These are phyloP conservation scores for Lasioglossum figueresi DNA, from an alignment of 2,888 invertebrate species.

Conservation along the genomic window DNA sequence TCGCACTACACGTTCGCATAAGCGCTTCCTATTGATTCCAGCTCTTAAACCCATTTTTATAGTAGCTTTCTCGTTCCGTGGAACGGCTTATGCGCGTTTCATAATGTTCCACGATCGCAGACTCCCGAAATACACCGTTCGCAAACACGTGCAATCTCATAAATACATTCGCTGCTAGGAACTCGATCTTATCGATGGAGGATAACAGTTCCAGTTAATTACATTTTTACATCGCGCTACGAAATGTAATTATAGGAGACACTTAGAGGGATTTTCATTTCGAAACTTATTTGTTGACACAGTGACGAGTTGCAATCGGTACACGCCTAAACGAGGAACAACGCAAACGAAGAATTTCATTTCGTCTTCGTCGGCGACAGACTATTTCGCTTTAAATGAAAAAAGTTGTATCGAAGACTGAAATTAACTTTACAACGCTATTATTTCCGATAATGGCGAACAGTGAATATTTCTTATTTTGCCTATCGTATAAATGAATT, in stretches of 20 bases:
- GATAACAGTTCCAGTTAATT: background rate
- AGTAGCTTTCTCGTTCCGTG: background rate
- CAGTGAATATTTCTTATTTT: slow-evolving; percentile 5
- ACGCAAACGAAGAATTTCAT: slow-evolving; percentile 19
- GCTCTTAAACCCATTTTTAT: background rate
- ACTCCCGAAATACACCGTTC: background rate
- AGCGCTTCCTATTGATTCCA: slow-evolving; percentile 1
- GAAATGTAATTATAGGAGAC: slow-evolving; percentile 11
- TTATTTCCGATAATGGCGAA: slow-evolving; percentile 15
- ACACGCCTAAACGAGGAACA: background rate
- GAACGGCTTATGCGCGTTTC: background rate
- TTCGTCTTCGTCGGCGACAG: background rate
- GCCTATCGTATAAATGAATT: background rate
- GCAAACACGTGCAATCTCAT: background rate
- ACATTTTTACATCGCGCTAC: background rate
- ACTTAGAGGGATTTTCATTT: slow-evolving; percentile 12
- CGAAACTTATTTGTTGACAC: slow-evolving; percentile 8
- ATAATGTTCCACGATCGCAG: background rate
- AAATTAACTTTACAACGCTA: background rate
- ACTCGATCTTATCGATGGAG: background rate
- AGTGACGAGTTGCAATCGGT: background rate
- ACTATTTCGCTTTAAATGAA: background rate
- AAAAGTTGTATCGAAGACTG: background rate
- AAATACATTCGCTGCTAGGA: background rate
- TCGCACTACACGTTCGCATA: background rate